Evolutionary conservation across 2,797 vertebrate species (phyloP), one percentile per base, ranked within the genome.

Genomic region (Parambassis ranga): DNA sequence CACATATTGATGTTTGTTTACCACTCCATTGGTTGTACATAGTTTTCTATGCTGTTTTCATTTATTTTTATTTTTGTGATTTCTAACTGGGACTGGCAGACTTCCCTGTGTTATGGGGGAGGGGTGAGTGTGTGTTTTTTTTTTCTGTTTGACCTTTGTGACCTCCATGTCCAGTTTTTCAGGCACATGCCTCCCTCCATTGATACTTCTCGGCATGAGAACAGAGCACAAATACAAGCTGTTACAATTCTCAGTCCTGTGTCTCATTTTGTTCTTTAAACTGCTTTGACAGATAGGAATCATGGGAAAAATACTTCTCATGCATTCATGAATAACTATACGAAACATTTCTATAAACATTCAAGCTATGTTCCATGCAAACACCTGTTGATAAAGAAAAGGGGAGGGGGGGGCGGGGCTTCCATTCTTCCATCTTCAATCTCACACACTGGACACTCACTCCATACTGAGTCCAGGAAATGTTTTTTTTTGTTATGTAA

Each of bases 1-100:
- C 90, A 90, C 88, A 89, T 90, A 90, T 91, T 82, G 88, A 85
- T 92, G 91, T 90, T 91, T 93, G 92, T 94, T 95, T 92, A 92
- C 89, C 70, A 68, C 90, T 92, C 90, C 91, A 91, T 93, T 88
- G 92, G 92, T 93, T 96, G 93, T 95, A 93, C 91, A 95, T 94
- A 93, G 65, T 94, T 91, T 95, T 95, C 91, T 94, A 93, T 92
- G 53, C 79, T 87, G 79, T 83, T 86, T 85, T 79, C 4, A 38
- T 77, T 78, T 62, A 58, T 75, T 61, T 77, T 72, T 68, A 66
- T 76, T 37, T 63, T 77, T 82, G 79, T 74, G 74, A 86, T 87
- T 85, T 87, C 66, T 81, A 81, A 79, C 73, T 80, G 86, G 71
- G 80, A 82, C 80, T 86, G 84, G 77, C 78, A 79, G 75, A 70